phyloP scores from a whole-genome alignment of 1,140 invertebrate genomes.

The Vanessa tameamea region DNA sequence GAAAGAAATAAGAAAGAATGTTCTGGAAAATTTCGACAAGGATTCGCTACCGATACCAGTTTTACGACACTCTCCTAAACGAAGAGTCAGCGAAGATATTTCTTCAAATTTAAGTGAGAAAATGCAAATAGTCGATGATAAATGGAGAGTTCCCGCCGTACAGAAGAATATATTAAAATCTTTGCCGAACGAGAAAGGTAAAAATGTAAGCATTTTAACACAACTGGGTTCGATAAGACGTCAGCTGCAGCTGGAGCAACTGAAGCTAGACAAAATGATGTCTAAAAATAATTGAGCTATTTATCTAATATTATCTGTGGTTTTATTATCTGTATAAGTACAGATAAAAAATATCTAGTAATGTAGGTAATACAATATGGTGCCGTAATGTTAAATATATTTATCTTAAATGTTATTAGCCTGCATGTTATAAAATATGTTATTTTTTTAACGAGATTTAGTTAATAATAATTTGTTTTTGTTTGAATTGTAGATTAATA shows the following conservation, averaged over 20 bases:
- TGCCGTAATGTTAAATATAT: neutral
- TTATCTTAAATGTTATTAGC: neutral
- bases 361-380: neutral
- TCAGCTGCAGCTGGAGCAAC: slow-evolving; percentile 81
- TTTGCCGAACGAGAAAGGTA: slow-evolving; percentile 69
- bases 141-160: slow-evolving; percentile 81
- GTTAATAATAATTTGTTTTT: neutral
- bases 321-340: neutral
- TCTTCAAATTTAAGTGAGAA: slow-evolving; percentile 66
- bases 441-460: neutral
- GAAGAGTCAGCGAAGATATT: slow-evolving; percentile 30
- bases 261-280: slow-evolving; percentile 77
- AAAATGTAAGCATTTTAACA: slow-evolving; percentile 79
- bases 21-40: neutral
- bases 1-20: slow-evolving; percentile 21
- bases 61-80: slow-evolving; percentile 79
- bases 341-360: neutral
- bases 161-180: slow-evolving; percentile 82
- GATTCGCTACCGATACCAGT: slow-evolving; percentile 77
- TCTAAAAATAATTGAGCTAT: slow-evolving; percentile 40
- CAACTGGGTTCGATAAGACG: slow-evolving; percentile 82
- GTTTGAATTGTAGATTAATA: neutral
- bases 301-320: neutral
- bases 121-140: slow-evolving; percentile 78
- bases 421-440: neutral